phyloP scores from a whole-genome alignment of 2,113 vertebrate species.

The Scolopax mira region DNA sequence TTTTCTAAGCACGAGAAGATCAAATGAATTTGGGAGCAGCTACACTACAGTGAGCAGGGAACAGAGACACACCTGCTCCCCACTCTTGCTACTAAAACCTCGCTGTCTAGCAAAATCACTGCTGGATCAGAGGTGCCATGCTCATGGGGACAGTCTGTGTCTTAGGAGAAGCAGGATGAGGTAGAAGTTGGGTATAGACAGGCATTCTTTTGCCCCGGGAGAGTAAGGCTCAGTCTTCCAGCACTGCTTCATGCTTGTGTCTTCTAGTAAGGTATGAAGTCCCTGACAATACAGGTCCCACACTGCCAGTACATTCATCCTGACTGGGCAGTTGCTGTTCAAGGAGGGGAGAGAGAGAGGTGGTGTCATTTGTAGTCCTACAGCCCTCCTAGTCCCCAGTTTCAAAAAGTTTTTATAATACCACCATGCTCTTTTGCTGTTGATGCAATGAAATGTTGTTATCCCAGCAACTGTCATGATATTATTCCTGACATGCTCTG shows the following conservation, averaged over 20 bases:
- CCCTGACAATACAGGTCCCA: background rate
- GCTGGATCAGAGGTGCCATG: background rate
- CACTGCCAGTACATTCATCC: background rate
- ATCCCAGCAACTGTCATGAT: background rate
- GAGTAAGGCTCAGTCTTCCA: background rate
- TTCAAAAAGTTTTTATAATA: background rate
- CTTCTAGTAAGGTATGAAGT: background rate
- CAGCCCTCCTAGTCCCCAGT: background rate
- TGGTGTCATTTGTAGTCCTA: background rate
- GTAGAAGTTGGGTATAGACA: background rate
- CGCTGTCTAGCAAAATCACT: background rate
- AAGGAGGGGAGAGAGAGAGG: background rate
- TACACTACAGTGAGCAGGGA: background rate
- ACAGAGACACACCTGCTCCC: background rate
- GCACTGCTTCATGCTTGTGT: background rate
- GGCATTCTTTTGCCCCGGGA: background rate
- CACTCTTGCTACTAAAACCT: background rate
- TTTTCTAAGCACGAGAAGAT: background rate
- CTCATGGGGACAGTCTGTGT: background rate
- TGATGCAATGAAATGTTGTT: background rate
- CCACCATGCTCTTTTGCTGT: background rate
- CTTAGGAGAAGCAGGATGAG: background rate
- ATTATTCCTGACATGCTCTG: background rate
- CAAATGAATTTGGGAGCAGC: background rate
- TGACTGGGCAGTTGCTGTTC: background rate